phyloP scores from a whole-genome alignment of 1,140 invertebrate genomes.

The Calephelis virginiensis region DNA sequence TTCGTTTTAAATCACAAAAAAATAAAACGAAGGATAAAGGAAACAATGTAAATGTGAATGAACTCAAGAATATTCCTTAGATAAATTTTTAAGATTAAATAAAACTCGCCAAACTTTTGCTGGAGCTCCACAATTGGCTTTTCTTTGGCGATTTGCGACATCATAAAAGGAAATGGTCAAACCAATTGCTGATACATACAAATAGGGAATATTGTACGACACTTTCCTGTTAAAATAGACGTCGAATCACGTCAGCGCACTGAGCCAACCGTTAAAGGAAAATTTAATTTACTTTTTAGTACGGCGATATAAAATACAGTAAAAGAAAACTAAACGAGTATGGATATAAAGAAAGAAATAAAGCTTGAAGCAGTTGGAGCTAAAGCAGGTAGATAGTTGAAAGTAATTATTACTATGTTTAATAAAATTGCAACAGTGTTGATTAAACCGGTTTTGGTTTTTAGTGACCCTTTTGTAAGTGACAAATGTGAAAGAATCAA shows the following conservation, averaged over 20 bases:
- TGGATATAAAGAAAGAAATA: conserved; percentile 36
- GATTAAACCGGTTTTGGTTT: conserved; percentile 58
- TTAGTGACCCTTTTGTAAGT: conserved; percentile 37
- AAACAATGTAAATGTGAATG: conserved; percentile 9
- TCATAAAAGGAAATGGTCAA: conserved; percentile 28
- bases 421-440: conserved; percentile 74
- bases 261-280: conserved; percentile 26
- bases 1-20: not conserved
- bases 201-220: conserved; percentile 24
- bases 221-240: conserved; percentile 25
- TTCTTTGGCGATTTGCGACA: conserved; percentile 17
- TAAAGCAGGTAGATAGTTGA: conserved; percentile 25
- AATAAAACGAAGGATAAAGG: not conserved
- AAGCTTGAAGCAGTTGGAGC: conserved; percentile 18
- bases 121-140: conserved; percentile 21
- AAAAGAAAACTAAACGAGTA: conserved; percentile 35
- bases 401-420: conserved; percentile 69
- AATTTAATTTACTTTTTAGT: conserved; percentile 39
- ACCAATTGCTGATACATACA: conserved; percentile 30
- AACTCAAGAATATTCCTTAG: conserved; percentile 10
- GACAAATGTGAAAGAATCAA: conserved; percentile 57
- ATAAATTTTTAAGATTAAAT: conserved; percentile 16
- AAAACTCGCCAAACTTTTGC: conserved; percentile 14
- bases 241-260: conserved; percentile 18
- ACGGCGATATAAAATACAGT: conserved; percentile 32